Base-by-base conservation (phyloP, 2,797 vertebrate species). In the Aulostomus chinensis region DNA sequence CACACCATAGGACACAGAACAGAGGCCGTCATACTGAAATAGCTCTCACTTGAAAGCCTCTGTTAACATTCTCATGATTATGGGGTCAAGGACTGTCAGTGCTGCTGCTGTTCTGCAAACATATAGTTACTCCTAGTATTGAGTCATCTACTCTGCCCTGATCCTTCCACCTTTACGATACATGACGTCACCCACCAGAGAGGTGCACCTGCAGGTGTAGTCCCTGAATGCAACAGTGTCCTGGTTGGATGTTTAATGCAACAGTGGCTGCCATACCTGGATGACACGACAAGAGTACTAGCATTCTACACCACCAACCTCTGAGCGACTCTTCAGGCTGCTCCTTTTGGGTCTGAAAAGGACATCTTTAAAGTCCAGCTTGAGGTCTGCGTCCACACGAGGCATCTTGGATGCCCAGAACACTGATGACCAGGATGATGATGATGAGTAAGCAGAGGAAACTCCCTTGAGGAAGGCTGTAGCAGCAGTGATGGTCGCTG, bases 291-390 rank as follows among this genome's bases (percentile, higher is more conserved):
- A n/a, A n/a, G n/a, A n/a, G n/a, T n/a, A n/a, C n/a, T n/a, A n/a
- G 2, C 6, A 32, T 55, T 43, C 8, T 33, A 54, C 15, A 13
- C 46, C 46, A 78, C 84, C 9, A 5, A 98, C 97, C 96, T 99
- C 96, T 28, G 97, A 93, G 87, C 97, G 91, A 85, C 96, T 98
- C 88, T 92, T 95, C 63, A 99, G 92, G 88, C 96, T 98, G 93
- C 97, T 98, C 75, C 97, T 89, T 70, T 99, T 99, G 58, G 97
- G 96, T 87, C 96, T 92, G 68, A 99, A 91, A 62, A 99, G 91
- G 68, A 99, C 96, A 89, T 98, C 97, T 86, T 98, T 97, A 80
- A 99, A 98, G 94, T 99, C 97, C 86, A 99, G 88, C 73, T 98
- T 99, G 78, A 99, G 92, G 85, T 98, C 97, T 11, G 89, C 88